Conservation (phyloP, 2,797 vertebrate genomes). For the Melanotaenia boesemani region DNA sequence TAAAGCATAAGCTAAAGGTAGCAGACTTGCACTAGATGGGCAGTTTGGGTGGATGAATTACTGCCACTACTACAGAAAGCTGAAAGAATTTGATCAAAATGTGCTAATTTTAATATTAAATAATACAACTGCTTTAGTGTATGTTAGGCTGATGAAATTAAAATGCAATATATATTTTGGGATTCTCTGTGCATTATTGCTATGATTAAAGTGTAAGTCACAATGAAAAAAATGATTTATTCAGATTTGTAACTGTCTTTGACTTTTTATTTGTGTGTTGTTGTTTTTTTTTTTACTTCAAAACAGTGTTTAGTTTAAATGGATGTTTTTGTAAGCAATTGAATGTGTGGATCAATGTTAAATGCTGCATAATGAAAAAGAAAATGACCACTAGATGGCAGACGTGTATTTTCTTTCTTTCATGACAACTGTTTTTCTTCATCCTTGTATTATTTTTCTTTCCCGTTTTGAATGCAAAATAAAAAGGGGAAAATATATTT, state of each 20-base stretch:
- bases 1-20: background rate
- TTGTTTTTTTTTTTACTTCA: too few relatives aligned
- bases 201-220: background rate
- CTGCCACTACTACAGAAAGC: background rate
- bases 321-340: background rate
- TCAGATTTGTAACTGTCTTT: too few relatives aligned
- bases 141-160: background rate
- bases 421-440: background rate
- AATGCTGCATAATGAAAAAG: background rate
- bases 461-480: background rate
- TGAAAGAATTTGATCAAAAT: background rate
- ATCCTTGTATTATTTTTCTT: background rate
- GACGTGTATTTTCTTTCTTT: slow-evolving; percentile 9
- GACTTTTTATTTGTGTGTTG: background rate
- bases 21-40: background rate
- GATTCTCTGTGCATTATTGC: background rate
- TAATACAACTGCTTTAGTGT: background rate
- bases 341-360: background rate
- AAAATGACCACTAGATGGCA: slow-evolving; percentile 71
- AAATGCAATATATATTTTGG: background rate
- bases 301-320: background rate
- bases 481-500: background rate
- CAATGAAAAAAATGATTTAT: background rate
- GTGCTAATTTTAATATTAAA: background rate
- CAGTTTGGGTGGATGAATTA: background rate